A percentile compares a stretch with the other conserved stretches of the same genome.
Evolutionary conservation across 2,113 vertebrate species (phyloP).

Genomic region (Fulica atra): DNA sequence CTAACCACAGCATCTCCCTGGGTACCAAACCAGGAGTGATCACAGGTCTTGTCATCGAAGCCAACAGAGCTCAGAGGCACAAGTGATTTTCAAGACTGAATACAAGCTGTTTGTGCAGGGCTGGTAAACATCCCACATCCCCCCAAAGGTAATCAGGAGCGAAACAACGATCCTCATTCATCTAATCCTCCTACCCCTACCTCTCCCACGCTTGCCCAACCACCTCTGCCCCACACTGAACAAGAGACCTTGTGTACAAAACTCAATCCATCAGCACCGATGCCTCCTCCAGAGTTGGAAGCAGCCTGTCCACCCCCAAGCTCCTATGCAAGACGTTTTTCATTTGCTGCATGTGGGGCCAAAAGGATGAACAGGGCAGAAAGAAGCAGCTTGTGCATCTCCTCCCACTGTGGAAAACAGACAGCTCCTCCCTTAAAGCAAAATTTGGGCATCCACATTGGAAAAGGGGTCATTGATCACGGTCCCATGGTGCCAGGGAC

Average conservation of each 20-base stretch:
- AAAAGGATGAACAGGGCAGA: neutral
- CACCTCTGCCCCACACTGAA: neutral
- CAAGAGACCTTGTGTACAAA: conserved; percentile 33
- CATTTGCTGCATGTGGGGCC: neutral
- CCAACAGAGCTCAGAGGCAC: neutral
- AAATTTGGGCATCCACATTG: fast-evolving
- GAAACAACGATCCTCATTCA: conserved; percentile 45
- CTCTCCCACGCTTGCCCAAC: neutral
- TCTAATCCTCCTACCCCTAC: neutral
- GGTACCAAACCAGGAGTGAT: neutral
- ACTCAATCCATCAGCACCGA: neutral
- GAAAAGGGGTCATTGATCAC: neutral
- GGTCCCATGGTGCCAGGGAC: neutral
- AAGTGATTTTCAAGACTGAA: neutral
- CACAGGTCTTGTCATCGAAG: neutral
- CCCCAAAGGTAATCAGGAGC: neutral
- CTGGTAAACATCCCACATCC: neutral
- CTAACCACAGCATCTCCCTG: neutral
- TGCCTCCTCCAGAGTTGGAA: neutral
- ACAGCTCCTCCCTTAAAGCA: neutral
- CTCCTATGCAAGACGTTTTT: neutral
- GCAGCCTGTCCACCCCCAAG: neutral
- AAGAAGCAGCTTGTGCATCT: neutral
- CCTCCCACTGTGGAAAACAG: neutral
- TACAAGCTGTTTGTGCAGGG: neutral